Evolutionary conservation across 2,888 invertebrate species (phyloP), one percentile per base, ranked within the genome.

Genomic region (Reticulitermes lucifugus): DNA sequence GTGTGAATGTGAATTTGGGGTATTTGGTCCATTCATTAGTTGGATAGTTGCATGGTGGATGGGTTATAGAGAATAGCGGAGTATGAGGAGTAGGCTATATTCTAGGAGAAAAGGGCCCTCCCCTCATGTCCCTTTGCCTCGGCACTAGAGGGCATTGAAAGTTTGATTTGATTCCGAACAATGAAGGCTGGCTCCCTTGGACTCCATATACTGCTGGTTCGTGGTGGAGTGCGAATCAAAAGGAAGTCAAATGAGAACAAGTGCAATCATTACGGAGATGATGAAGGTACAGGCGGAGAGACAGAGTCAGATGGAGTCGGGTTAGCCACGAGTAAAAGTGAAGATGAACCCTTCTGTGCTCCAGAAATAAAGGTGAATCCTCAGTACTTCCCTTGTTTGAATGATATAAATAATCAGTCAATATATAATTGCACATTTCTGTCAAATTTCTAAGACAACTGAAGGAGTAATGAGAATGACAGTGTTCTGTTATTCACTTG

Each of bases 201-300:
- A 77, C 77, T 77, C 77, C 46, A 77, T 75, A 75, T 75, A 75
- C 43, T 75, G 43, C 35, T 21, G 73, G 41, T 41, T 43, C 35
- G 60, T 59, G 79, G 81, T 25, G 43, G 51, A 46, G 84, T 77
- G 65, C 70, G 84, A 84, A 84, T 81, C 84, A 83, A 86, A 86
- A 86, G 86, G 86, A 86, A 86, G 86, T 86, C 86, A 86, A 85
- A 86, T 86, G 86, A 84, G 86, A 86, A 86, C 86, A 86, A 86
- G 86, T 86, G 86, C 86, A 86, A 70, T 86, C 86, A 86, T 86
- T 86, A 86, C 82, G 84, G 81, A 51, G 81, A 81, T 81, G 81
- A 81, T 81, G 81, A 46, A 77, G 77, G 21, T 41, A 73, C 41
- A 21, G 77, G 12, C 14, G 18, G 77, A 77, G 46, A 7, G 41